Conservation (phyloP, 1,140 invertebrate species). For the Dufourea novaeangliae region DNA sequence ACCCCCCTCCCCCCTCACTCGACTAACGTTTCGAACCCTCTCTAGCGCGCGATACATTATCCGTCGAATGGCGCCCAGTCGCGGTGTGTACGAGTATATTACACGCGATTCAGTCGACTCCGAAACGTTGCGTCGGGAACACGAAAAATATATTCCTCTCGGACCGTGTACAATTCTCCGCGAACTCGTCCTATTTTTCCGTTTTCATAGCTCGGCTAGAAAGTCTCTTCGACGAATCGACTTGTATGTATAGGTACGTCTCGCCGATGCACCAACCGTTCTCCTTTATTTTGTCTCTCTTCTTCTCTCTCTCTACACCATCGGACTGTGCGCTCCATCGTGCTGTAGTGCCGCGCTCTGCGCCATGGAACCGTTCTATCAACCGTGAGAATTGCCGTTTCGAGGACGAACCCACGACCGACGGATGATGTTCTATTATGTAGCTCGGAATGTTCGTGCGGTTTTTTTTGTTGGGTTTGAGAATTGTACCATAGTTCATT, state of each 20-base stretch:
- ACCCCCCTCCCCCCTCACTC: conserved; percentile 10
- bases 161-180: conserved; percentile 32
- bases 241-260: too few relatives aligned
- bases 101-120: conserved; percentile 46
- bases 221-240: conserved; percentile 44
- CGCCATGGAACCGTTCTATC: background rate
- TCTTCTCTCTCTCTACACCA: background rate
- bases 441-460: background rate
- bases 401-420: conserved; percentile 5
- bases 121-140: conserved; percentile 32
- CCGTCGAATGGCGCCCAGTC: background rate
- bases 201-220: too few relatives aligned
- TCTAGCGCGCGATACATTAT: conserved; percentile 15
- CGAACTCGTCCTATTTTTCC: conserved; percentile 17
- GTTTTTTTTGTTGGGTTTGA: too few relatives aligned
- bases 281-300: background rate
- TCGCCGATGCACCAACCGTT: background rate
- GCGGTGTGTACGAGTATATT: conserved; percentile 3
- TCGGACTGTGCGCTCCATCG: too few relatives aligned
- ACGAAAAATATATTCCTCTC: conserved; percentile 48
- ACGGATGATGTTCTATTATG: background rate
- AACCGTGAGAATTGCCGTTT: conserved; percentile 24
- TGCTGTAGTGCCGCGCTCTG: background rate
- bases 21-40: background rate
- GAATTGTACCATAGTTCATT: too few relatives aligned